Evolutionary conservation across 2,888 invertebrate species (phyloP), one percentile per base, ranked within the genome.

Genomic region (Neocrepidodera transversa): DNA sequence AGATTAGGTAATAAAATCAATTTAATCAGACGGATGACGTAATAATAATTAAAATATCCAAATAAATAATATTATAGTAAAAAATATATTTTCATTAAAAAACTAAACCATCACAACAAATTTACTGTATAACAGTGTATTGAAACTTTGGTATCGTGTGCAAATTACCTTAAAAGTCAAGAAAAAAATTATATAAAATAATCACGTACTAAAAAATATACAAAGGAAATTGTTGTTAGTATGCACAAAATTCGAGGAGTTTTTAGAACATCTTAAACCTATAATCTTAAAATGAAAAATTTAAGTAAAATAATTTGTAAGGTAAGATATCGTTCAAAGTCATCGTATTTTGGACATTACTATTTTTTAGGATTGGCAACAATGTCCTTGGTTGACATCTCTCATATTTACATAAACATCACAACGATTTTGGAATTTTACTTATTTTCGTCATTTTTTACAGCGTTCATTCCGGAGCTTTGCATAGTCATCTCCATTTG

Each of bases 401-500:
- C 10, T 26, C 18, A 20, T 45, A 54, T 54, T 45, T 54, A 54
- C 54, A 54, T 14, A 2, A 45, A 43, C 14, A 54, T 47, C 47
- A 45, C 54, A 54, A 54, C 13, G 14, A 54, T 54, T 54, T 47
- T 13, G 20, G 14, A 35, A 13, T 45, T 43, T 16, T 18, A 23
- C 11, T 43, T 11, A 3, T 43, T 11, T 13, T 18, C 23, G 10
- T 43, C 16, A 8, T 18, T 23, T 5, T 20, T 8, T 11, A 13
- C 8, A 3, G 23, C 2, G 10, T 20, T 45, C 14, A 14, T 14
- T 3, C 36, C 16, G 2, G 7, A 47, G 13, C 10, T 28, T 16
- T 45, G 16, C 54, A 71, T 68, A 5, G 69, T 67, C 73, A 74
- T 73, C 77, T 91, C 91, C 84, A 90, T 89, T 62, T 89, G 89